Conservation (phyloP, 2,888 invertebrate species). For the Andrena dorsata region DNA sequence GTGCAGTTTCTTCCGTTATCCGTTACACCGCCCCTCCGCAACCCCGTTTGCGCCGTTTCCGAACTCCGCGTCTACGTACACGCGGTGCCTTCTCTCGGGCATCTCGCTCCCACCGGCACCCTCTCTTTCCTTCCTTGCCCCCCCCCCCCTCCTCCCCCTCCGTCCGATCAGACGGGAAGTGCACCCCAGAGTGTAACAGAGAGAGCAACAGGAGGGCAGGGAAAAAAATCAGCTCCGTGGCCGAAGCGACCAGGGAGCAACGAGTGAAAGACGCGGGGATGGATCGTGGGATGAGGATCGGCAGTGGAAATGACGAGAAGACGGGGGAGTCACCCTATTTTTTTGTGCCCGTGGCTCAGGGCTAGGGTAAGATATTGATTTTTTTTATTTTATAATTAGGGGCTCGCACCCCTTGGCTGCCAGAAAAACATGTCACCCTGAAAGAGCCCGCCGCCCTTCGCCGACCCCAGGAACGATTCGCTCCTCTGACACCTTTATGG, state of each 20-base stretch:
- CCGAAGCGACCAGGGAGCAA: conserved; percentile 75
- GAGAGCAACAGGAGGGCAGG: conserved; percentile 6
- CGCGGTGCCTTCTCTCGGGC: conserved; percentile 5
- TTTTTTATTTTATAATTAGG: conserved; percentile 85
- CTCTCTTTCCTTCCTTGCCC: not conserved
- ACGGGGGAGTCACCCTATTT: conserved; percentile 82
- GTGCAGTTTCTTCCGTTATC: conserved; percentile 79
- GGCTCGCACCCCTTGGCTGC: conserved; percentile 83
- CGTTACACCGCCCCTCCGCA: conserved; percentile 57
- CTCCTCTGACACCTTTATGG: conserved; percentile 14
- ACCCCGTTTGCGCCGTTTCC: conserved; percentile 38
- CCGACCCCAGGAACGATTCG: conserved; percentile 9
- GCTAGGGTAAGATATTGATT: conserved; percentile 84
- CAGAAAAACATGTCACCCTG: conserved; percentile 83
- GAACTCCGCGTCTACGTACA: conserved; percentile 37
- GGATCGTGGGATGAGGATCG: conserved; percentile 46
- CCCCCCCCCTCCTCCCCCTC: too few relatives aligned
- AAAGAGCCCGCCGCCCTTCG: conserved; percentile 23
- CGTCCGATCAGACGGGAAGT: not conserved
- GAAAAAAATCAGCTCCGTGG: conserved; percentile 76
- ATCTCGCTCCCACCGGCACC: not conserved
- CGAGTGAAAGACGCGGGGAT: conserved; percentile 76
- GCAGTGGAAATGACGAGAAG: conserved; percentile 71
- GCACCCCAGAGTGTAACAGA: conserved; percentile 9
- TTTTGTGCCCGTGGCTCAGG: conserved; percentile 72